A percentile compares a stretch with the other conserved stretches of the same genome.
Evolutionary conservation across 2,113 vertebrate species (phyloP).

Genomic region (Okapia johnstoni): DNA sequence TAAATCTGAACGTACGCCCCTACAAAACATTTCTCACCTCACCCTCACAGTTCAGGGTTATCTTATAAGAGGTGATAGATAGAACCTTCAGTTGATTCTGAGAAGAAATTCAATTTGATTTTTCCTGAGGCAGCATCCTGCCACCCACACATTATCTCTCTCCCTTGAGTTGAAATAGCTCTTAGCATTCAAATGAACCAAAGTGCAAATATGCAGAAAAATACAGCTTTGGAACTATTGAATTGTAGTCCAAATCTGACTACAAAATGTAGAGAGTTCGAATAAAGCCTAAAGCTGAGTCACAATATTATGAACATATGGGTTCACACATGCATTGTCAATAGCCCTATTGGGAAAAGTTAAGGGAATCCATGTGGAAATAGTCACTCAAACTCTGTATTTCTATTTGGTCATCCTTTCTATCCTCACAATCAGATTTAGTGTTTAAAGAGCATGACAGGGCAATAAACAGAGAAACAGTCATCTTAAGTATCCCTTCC

Average conservation of each 20-base stretch:
- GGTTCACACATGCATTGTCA: neutral
- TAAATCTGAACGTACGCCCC: neutral
- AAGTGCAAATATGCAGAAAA: neutral
- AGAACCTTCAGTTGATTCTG: neutral
- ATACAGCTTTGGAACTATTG: neutral
- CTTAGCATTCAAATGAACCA: conserved; percentile 25
- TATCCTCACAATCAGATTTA: neutral
- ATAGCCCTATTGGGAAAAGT: neutral
- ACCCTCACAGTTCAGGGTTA: neutral
- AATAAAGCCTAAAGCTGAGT: neutral
- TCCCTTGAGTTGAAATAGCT: neutral
- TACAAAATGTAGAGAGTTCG: neutral
- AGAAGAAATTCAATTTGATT: neutral
- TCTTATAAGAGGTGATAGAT: neutral
- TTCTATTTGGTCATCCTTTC: neutral
- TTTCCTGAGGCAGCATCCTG: conserved; percentile 10
- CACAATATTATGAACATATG: neutral
- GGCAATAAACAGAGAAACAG: neutral
- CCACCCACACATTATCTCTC: neutral
- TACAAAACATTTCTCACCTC: neutral
- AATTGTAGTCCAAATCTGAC: neutral
- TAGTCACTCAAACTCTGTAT: neutral
- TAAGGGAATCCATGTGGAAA: neutral
- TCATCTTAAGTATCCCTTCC: neutral
- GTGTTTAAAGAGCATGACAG: neutral